A percentile compares a stretch with the other conserved stretches of the same genome.
These are phyloP conservation scores for Bombus polaris DNA, from an alignment of 1,140 invertebrate species.

Conservation along the genomic window DNA sequence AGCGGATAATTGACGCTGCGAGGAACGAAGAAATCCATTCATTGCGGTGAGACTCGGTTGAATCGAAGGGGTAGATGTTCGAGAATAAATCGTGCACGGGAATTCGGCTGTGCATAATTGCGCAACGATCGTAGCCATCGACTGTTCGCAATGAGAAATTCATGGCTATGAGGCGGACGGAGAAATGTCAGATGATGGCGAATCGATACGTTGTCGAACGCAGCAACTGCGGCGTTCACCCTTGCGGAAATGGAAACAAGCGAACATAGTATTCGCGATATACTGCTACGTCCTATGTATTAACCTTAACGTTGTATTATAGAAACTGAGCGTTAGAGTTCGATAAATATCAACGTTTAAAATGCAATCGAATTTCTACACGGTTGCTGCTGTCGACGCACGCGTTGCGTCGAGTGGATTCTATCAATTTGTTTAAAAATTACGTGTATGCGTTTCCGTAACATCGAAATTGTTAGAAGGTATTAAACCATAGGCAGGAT, in stretches of 20 bases:
- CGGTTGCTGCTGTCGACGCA: no score
- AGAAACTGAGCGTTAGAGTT: no score
- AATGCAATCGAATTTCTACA: no score
- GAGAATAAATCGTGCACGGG: constrained; percentile 11
- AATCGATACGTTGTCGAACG: constrained; percentile 63
- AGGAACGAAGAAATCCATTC: neutral
- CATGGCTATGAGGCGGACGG: constrained; percentile 48
- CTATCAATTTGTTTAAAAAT: no score
- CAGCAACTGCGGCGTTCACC: neutral
- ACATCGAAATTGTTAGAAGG: no score
- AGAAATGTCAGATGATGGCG: constrained; percentile 56
- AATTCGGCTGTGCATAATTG: constrained; percentile 51
- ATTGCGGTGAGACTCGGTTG: neutral
- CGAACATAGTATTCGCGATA: constrained; percentile 33
- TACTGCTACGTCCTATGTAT: no score
- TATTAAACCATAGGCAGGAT: no score
- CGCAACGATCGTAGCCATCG: constrained; percentile 48
- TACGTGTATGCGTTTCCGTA: no score
- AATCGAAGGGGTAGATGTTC: no score
- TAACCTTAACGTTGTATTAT: neutral
- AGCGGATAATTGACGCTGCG: neutral
- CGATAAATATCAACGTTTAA: no score
- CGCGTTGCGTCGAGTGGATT: no score
- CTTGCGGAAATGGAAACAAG: constrained; percentile 37
- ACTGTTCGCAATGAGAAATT: constrained; percentile 60